Conservation (phyloP, 2,888 invertebrate genomes). For the Glyphotaelius pellucidus region DNA sequence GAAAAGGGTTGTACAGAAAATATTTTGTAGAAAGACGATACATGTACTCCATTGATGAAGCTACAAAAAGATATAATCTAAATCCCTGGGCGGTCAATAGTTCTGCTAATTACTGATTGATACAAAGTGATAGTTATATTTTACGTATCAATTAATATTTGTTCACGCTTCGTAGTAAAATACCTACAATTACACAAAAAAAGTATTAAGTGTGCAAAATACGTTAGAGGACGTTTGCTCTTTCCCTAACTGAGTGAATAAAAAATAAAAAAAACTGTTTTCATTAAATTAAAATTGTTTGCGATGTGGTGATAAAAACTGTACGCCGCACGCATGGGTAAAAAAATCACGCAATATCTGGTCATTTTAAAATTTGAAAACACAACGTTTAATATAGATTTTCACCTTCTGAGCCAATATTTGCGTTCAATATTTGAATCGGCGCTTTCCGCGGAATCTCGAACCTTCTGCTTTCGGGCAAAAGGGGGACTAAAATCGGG, state of each 20-base stretch:
- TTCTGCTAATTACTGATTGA: not conserved
- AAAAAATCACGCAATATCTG: not conserved
- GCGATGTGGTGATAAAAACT: not conserved
- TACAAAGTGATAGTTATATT: not conserved
- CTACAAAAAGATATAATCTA: not conserved
- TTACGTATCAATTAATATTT: not conserved
- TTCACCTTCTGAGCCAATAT: not conserved
- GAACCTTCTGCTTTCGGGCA: not conserved
- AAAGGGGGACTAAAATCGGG: not conserved
- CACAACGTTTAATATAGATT: not conserved
- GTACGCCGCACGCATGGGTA: not conserved
- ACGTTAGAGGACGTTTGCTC: not conserved
- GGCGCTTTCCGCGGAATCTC: not conserved
- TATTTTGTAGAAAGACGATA: too few species aligned
- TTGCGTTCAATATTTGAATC: constrained; percentile 31
- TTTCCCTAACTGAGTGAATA: not conserved
- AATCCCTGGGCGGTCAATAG: not conserved
- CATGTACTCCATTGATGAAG: too few species aligned
- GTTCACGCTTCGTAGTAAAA: not conserved
- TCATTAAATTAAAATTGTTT: not conserved
- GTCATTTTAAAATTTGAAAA: not conserved
- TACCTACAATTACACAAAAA: not conserved
- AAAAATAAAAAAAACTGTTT: not conserved
- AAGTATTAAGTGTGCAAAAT: not conserved
- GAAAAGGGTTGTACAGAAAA: too few species aligned